Base-by-base conservation (phyloP, 2,113 vertebrate species). In the Cyrtonyx montezumae region DNA sequence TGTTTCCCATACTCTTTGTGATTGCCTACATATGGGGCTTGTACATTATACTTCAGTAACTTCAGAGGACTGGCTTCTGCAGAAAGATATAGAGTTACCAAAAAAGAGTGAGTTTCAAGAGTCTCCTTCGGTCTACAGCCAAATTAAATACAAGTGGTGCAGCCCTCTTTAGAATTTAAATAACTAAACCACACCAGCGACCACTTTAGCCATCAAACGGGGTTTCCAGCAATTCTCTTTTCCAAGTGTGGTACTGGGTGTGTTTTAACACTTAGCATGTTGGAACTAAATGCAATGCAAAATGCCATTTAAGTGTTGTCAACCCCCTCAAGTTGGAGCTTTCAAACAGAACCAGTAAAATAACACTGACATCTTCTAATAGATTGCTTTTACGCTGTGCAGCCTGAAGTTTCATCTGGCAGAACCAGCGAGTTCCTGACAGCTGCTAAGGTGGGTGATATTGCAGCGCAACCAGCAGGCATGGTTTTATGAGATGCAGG, bases 1-100 rank as follows among this genome's bases (percentile, higher is more conserved):
- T 98, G 97, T 98, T 97, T 91, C 91, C 84, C 96, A 91, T 97
- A 93, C 96, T 94, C 74, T 55, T 13, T 85, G 82, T 93, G 95
- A 97, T 94, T 97, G 91, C 93, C 88, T 97, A 96, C 94, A 96
- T 97, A 96, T 97, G 94, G 91, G 95, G 90, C 78, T 92, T 87
- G 94, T 76, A 84, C 89, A 63, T 95, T 11, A 11, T 82, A 84
- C 92, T 75, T 82, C 96, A 91, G 91, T 78, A 86, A 83, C 81
- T 88, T 55, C 6, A 56, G 55, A 88, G 75, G 45, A 76, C 77
- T 65, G 59, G 58, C 66, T 87, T 53, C 80, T 84, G 78, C 68
- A 81, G 93, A 43, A 83, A 74, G 78, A 45, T 74, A 84, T 48
- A 56, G 56, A 9, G 30, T 43, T 79, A 37, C 69, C 15, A 3